Evolutionary conservation across 2,113 vertebrate species (phyloP).

Genomic region (Tauraco erythrolophus): DNA sequence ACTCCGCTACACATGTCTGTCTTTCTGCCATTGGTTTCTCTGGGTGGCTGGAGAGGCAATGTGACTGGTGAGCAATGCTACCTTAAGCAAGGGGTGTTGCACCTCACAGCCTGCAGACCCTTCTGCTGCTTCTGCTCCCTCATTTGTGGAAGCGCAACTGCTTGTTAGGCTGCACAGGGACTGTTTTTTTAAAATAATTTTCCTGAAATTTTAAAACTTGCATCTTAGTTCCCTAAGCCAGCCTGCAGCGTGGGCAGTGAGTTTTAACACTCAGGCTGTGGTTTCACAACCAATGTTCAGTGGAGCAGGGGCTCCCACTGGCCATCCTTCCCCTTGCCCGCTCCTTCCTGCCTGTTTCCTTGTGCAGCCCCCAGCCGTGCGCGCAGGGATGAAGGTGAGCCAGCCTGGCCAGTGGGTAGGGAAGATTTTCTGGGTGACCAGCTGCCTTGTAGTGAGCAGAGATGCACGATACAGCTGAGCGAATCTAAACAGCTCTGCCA

Average conservation of each 20-base stretch:
- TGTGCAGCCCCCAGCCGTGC: accelerated
- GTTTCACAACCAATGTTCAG: background rate
- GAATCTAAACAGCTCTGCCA: background rate
- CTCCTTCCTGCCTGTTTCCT: background rate
- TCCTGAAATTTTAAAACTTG: background rate
- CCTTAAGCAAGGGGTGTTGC: background rate
- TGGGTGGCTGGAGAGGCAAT: background rate
- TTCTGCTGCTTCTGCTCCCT: background rate
- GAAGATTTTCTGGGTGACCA: background rate
- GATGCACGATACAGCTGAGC: background rate
- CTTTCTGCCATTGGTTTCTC: background rate
- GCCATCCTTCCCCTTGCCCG: accelerated
- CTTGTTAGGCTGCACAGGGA: background rate
- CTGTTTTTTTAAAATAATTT: background rate
- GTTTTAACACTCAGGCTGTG: background rate
- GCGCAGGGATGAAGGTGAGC: background rate
- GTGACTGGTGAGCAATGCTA: accelerated
- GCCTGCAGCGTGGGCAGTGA: background rate
- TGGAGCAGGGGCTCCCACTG: background rate
- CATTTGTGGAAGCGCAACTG: background rate
- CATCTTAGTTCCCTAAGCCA: background rate
- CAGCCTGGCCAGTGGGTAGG: accelerated
- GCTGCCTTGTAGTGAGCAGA: background rate
- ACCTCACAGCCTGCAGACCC: background rate
- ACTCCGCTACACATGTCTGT: accelerated